Conservation (phyloP, 2,888 invertebrate species). For the Sminthurides aquaticus region DNA sequence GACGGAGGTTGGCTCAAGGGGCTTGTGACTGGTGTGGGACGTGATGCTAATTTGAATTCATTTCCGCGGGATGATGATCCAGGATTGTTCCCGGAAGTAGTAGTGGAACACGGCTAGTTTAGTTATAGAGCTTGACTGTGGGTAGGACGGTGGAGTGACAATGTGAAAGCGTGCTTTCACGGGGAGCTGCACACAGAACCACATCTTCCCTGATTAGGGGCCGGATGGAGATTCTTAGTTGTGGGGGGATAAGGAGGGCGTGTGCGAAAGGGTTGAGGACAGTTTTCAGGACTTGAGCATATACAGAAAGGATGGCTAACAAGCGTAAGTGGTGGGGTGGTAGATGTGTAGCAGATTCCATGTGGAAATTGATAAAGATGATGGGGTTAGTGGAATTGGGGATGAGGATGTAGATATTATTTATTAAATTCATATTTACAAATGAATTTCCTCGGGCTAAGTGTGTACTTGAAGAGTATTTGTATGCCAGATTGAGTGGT, state of each 20-base stretch:
- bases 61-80: background rate
- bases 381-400: too few relatives aligned
- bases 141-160: background rate
- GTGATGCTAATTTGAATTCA: conserved; percentile 7
- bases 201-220: background rate
- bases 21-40: background rate
- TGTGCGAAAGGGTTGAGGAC: background rate
- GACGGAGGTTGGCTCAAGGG: background rate
- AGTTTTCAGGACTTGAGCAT: background rate
- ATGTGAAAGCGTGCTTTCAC: conserved; percentile 7
- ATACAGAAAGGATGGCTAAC: background rate
- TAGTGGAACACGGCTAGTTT: too few relatives aligned
- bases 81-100: background rate
- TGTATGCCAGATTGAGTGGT: too few relatives aligned
- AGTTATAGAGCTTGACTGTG: too few relatives aligned
- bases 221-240: too few relatives aligned
- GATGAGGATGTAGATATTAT: background rate
- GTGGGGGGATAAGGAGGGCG: too few relatives aligned
- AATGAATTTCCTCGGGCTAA: background rate
- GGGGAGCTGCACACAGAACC: background rate
- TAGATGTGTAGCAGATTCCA: background rate
- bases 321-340: background rate
- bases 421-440: conserved; percentile 8
- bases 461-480: background rate
- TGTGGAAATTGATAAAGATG: background rate